These are phyloP conservation scores for Polia nebulosa DNA, from an alignment of 2,888 invertebrate species.

Conservation along the genomic window DNA sequence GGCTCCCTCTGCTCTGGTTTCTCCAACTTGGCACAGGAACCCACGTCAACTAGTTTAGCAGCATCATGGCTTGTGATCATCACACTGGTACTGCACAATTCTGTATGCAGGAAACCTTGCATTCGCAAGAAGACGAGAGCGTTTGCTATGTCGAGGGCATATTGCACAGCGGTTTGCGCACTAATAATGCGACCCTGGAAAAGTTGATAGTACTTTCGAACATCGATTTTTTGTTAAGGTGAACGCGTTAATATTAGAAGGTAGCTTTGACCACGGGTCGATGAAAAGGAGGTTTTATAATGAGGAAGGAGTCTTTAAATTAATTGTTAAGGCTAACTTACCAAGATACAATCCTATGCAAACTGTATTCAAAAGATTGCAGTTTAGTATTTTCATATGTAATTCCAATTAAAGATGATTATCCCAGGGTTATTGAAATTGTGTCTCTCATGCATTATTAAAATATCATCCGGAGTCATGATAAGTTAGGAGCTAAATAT, in stretches of 20 bases:
- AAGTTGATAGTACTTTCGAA: constrained; percentile 19
- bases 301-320: constrained; percentile 7
- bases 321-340: constrained; percentile 16
- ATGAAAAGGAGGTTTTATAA: background rate
- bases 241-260: background rate
- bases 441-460: too few relatives aligned
- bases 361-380: constrained; percentile 22
- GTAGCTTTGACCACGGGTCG: background rate
- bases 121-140: constrained; percentile 87
- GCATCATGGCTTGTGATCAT: constrained; percentile 84
- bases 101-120: constrained; percentile 88
- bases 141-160: constrained; percentile 85
- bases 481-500: background rate
- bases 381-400: too few relatives aligned
- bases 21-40: constrained; percentile 76
- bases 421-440: too few relatives aligned
- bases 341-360: constrained; percentile 22
- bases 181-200: constrained; percentile 83
- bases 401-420: too few relatives aligned
- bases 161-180: constrained; percentile 84
- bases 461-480: background rate
- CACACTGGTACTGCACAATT: constrained; percentile 83
- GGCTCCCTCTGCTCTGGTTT: constrained; percentile 57
- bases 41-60: constrained; percentile 86
- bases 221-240: constrained; percentile 13